These are phyloP conservation scores for Drosophila imparisetae DNA, from an alignment of 2,888 invertebrate species.

Conservation along the genomic window DNA sequence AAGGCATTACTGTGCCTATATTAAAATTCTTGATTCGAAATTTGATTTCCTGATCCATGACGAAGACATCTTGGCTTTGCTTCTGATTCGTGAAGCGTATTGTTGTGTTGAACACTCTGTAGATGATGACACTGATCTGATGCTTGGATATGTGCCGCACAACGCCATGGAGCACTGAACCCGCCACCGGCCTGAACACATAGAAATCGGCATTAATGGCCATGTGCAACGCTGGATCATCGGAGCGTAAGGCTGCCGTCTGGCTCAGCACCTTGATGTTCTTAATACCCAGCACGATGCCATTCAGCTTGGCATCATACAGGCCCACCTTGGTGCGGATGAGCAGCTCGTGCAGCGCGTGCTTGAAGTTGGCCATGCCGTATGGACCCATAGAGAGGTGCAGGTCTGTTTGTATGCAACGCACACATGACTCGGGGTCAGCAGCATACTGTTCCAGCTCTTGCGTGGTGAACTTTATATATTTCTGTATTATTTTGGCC, in stretches of 20 bases:
- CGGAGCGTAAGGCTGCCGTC: constrained; percentile 85
- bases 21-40: constrained; percentile 83
- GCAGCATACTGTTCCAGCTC: constrained; percentile 85
- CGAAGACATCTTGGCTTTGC: constrained; percentile 68
- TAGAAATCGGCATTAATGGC: constrained; percentile 88
- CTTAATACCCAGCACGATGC: constrained; percentile 87
- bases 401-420: constrained; percentile 84
- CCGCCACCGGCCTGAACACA: constrained; percentile 87
- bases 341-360: constrained; percentile 85
- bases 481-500: constrained; percentile 82
- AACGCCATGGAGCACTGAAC: constrained; percentile 86
- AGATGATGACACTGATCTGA: constrained; percentile 88
- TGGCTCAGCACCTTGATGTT: constrained; percentile 86
- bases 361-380: constrained; percentile 85
- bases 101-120: constrained; percentile 88
- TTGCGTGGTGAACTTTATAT: constrained; percentile 83
- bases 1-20: constrained; percentile 81
- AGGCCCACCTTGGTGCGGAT: constrained; percentile 85
- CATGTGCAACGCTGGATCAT: constrained; percentile 87
- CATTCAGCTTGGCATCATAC: constrained; percentile 86
- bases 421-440: constrained; percentile 86
- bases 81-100: constrained; percentile 84
- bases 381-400: constrained; percentile 86
- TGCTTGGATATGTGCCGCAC: constrained; percentile 86
- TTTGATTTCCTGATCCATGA: constrained; percentile 84